phyloP scores from a whole-genome alignment of 2,797 vertebrate genomes.

The Tauraco hartlaubi region DNA sequence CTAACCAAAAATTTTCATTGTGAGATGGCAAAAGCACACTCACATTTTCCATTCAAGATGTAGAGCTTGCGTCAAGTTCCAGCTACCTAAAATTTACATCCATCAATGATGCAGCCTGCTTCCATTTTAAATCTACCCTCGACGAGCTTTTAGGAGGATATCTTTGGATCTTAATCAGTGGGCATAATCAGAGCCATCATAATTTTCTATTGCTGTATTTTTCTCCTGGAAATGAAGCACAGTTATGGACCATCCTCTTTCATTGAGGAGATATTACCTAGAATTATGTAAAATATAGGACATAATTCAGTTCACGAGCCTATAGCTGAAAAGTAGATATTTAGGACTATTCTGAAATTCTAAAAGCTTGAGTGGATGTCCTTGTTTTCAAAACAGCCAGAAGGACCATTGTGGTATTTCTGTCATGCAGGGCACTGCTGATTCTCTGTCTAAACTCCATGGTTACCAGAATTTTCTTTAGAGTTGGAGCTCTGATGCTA shows the following conservation, averaged over 20 bases:
- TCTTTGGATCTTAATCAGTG: not conserved
- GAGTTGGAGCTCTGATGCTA: not conserved
- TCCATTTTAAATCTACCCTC: not conserved
- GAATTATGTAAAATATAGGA: not conserved
- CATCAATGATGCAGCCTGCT: not conserved
- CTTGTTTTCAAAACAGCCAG: not conserved
- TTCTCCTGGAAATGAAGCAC: not conserved
- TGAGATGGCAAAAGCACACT: not conserved
- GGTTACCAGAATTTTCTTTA: not conserved
- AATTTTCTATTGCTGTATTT: not conserved
- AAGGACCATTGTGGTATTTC: not conserved
- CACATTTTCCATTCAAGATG: not conserved
- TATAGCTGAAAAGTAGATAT: not conserved
- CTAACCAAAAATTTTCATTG: not conserved
- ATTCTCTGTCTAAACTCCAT: not conserved
- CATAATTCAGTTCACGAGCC: not conserved
- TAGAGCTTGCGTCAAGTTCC: not conserved
- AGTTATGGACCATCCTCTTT: not conserved
- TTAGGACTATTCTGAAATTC: not conserved
- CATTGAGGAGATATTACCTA: not conserved
- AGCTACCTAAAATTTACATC: not conserved
- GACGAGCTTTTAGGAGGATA: not conserved
- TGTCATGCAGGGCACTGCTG: not conserved
- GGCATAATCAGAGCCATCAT: not conserved
- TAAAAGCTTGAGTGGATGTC: not conserved